Conservation (phyloP, 2,888 invertebrate genomes). For the Monopis laevigella region DNA sequence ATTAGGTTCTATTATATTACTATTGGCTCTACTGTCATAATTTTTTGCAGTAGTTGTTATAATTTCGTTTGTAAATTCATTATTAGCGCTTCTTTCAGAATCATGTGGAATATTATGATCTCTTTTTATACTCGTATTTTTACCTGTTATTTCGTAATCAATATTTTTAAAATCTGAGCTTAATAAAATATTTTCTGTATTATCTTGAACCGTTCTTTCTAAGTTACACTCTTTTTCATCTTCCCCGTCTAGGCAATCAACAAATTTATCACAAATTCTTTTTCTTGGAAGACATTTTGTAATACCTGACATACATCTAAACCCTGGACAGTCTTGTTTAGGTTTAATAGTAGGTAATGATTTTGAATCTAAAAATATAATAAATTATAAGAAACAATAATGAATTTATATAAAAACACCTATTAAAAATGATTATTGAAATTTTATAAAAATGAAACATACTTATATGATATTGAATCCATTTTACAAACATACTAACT, state of each 20-base stretch:
- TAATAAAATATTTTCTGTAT: constrained; percentile 8
- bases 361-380: constrained; percentile 45
- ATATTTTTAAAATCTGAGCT: background rate
- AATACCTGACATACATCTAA: constrained; percentile 72
- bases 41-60: too few relatives aligned
- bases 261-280: constrained; percentile 74
- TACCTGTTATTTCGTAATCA: too few relatives aligned
- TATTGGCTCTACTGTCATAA: too few relatives aligned
- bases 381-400: constrained; percentile 13
- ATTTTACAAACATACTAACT: constrained; percentile 77
- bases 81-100: too few relatives aligned
- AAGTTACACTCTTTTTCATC: constrained; percentile 77
- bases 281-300: constrained; percentile 73
- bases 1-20: background rate
- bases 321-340: constrained; percentile 75
- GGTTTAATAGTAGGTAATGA: constrained; percentile 59
- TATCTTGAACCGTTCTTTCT: constrained; percentile 20
- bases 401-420: background rate
- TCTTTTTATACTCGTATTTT: too few relatives aligned
- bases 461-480: constrained; percentile 62
- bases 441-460: constrained; percentile 1
- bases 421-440: background rate
- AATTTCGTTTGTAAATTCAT: too few relatives aligned
- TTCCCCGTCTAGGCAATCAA: constrained; percentile 82
- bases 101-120: too few relatives aligned